These are phyloP conservation scores for Alviniconcha marisindica DNA, from an alignment of 1,140 invertebrate species.

Conservation along the genomic window DNA sequence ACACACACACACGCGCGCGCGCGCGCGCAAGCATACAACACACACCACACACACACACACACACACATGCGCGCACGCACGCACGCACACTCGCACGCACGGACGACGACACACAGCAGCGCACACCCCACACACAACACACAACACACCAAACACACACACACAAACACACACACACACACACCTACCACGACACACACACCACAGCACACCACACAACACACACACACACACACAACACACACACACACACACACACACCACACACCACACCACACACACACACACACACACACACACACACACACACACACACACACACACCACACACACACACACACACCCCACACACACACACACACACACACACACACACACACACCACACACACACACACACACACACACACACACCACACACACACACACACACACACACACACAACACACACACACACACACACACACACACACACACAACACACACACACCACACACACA, in stretches of 20 bases:
- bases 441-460: neutral
- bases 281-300: neutral
- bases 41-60: no score
- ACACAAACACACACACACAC: neutral
- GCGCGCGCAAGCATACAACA: neutral
- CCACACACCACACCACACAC: slow-evolving; percentile 18
- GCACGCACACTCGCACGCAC: slow-evolving; percentile 28
- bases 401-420: neutral
- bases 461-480: no score
- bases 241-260: slow-evolving; percentile 6
- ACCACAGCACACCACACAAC: neutral
- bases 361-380: neutral
- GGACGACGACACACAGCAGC: neutral
- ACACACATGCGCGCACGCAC: neutral
- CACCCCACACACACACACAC: neutral
- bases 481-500: no score
- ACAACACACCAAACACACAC: no score
- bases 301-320: no score
- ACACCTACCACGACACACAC: neutral
- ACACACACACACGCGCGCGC: slow-evolving; percentile 11
- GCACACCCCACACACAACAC: no score
- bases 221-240: slow-evolving; percentile 6
- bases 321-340: no score
- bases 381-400: neutral
- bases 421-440: neutral